Evolutionary conservation across 2,888 invertebrate species (phyloP), one percentile per base, ranked within the genome.

Genomic region (Pseudolycoriella hygida): DNA sequence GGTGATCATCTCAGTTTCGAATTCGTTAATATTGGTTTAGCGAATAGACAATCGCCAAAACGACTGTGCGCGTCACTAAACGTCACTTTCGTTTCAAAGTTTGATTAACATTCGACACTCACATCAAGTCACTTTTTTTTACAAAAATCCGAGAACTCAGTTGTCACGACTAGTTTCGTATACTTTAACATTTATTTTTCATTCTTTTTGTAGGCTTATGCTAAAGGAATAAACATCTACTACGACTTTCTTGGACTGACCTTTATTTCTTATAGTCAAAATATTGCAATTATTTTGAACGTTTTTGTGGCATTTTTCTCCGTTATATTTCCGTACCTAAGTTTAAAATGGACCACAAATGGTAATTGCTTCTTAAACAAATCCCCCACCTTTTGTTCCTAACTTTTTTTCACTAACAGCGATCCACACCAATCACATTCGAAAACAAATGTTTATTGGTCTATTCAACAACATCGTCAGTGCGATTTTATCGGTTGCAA

Each of bases 211-310:
- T 8, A 43, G 43, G 37, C 37, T 19, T 20, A 43, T 15, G 43
- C 52, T 14, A 48, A 53, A 48, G 57, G 54, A 14, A 45, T 51
- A 8, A 50, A 53, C 18, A 54, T 60, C 3, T 60, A 53, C 48
- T 60, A 55, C 41, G 59, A 60, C 48, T 46, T 57, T 5, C 47
- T 60, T n/a, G 59, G 59, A 17, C 40, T 57, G 10, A 46, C 54
- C 43, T 57, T 59, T 47, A 44, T 60, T 5, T 49, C 53, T 3
- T 60, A 60, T 47, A 55, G 58, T 2, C 52, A 52, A 44, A 53
- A 56, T n/a, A 52, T 56, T 48, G 57, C 58, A 1, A 53, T 50
- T 32, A 47, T 56, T 18, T 52, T 59, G 3, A 59, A 60, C 48
- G 56, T 58, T 47, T 46, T 52, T 3, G 47, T 57, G 11, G 56